phyloP scores from a whole-genome alignment of 2,113 vertebrate species.

The Polyodon spathula region DNA sequence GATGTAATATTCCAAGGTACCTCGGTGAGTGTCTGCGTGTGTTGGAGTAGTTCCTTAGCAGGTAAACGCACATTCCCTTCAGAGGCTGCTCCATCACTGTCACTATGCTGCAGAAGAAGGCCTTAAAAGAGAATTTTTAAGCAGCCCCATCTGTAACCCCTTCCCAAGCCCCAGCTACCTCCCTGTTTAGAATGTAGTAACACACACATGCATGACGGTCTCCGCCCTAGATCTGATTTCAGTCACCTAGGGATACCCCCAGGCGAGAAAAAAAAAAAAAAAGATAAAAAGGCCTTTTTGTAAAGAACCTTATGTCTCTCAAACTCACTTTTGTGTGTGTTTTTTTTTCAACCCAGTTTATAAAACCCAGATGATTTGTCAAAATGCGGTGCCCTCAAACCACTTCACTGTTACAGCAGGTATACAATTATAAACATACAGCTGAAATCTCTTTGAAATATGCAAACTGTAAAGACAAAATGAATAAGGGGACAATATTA shows the following conservation, averaged over 20 bases:
- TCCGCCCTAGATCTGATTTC: not conserved
- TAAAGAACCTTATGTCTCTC: not conserved
- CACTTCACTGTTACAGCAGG: no score
- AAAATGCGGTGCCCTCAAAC: not conserved
- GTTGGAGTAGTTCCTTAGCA: not conserved
- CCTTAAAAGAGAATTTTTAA: constrained; percentile 12
- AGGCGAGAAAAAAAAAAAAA: not conserved
- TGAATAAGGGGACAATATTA: no score
- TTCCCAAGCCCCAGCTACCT: not conserved
- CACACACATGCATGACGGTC: not conserved
- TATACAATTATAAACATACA: no score
- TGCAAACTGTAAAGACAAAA: no score
- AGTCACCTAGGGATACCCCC: not conserved
- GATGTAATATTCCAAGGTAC: not conserved
- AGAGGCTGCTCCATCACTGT: not conserved
- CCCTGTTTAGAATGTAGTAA: constrained; percentile 16
- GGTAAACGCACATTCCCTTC: constrained; percentile 5
- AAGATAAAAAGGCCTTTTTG: no score
- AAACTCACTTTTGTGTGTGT: not conserved
- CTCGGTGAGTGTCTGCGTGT: not conserved
- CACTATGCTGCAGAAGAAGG: constrained; percentile 4
- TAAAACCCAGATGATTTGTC: not conserved
- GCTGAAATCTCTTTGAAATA: no score
- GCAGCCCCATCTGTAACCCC: constrained; percentile 12
- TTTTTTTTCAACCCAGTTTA: not conserved